phyloP scores from a whole-genome alignment of 92 coral and sea anemone species.

The Umimayanthus kanabou region DNA sequence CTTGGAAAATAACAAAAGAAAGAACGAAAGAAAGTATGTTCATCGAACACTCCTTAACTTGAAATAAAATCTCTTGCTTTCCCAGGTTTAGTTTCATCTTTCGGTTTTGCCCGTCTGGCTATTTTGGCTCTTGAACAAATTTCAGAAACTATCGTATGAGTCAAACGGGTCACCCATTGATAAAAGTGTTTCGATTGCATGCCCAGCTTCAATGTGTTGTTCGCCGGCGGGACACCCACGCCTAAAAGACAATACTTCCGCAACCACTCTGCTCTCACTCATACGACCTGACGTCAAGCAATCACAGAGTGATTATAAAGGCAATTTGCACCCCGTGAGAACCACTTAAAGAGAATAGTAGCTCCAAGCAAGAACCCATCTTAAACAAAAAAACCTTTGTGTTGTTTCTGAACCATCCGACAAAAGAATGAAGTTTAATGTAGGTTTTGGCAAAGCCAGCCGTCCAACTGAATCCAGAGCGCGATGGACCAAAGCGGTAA shows the following conservation, averaged over 20 bases:
- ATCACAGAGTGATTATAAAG: background rate
- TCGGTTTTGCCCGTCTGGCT: background rate
- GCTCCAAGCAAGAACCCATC: background rate
- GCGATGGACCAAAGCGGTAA: background rate
- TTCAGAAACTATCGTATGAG: background rate
- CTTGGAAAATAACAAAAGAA: background rate
- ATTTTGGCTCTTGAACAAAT: background rate
- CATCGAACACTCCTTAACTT: background rate
- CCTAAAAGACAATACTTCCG: background rate
- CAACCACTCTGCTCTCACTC: background rate
- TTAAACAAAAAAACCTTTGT: background rate
- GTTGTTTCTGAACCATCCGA: background rate
- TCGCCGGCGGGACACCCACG: background rate
- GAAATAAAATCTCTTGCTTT: background rate
- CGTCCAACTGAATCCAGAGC: background rate
- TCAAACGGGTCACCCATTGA: too few relatives aligned
- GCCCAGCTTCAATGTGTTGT: background rate
- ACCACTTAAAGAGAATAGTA: background rate
- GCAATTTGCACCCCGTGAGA: background rate
- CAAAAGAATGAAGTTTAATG: background rate
- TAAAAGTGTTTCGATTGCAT: background rate
- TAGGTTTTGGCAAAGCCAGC: background rate
- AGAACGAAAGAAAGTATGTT: too few relatives aligned
- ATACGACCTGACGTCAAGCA: background rate
- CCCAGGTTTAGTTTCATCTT: background rate